Evolutionary conservation across 2,888 invertebrate genomes (phyloP).

Genomic region (Oxyteleia sp.): DNA sequence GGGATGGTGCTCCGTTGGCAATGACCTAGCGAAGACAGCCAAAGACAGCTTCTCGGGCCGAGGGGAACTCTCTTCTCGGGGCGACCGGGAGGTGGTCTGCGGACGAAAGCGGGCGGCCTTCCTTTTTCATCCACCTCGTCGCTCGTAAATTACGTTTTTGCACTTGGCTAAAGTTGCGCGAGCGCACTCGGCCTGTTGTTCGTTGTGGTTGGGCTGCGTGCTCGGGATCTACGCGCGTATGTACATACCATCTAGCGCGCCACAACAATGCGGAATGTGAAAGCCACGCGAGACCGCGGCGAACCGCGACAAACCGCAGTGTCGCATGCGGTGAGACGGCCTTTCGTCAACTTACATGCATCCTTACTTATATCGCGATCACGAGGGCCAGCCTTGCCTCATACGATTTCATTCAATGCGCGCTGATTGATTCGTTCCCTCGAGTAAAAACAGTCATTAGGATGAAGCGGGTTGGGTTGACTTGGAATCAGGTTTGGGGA

Average conservation of each 20-base stretch:
- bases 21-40: too few species aligned
- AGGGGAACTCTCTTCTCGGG: neutral
- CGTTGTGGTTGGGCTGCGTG: conserved; percentile 56
- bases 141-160: conserved; percentile 85
- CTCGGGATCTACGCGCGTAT: conserved; percentile 48
- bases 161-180: conserved; percentile 67
- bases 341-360: conserved; percentile 73
- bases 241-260: conserved; percentile 65
- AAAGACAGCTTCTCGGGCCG: neutral
- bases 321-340: conserved; percentile 70
- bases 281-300: conserved; percentile 74
- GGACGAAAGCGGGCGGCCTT: conserved; percentile 65
- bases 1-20: too few species aligned
- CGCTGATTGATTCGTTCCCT: conserved; percentile 27
- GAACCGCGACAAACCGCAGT: conserved; percentile 67
- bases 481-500: too few species aligned
- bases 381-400: neutral
- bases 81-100: conserved; percentile 44
- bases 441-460: neutral
- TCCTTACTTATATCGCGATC: conserved; percentile 23
- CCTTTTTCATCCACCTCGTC: conserved; percentile 61
- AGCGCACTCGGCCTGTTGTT: conserved; percentile 34
- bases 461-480: neutral
- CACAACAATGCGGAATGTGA: conserved; percentile 71
- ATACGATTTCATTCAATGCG: conserved; percentile 8